Evolutionary conservation across 1,140 invertebrate species (phyloP), one percentile per base, ranked within the genome.

Genomic region (Holcopasites calliopsidis): DNA sequence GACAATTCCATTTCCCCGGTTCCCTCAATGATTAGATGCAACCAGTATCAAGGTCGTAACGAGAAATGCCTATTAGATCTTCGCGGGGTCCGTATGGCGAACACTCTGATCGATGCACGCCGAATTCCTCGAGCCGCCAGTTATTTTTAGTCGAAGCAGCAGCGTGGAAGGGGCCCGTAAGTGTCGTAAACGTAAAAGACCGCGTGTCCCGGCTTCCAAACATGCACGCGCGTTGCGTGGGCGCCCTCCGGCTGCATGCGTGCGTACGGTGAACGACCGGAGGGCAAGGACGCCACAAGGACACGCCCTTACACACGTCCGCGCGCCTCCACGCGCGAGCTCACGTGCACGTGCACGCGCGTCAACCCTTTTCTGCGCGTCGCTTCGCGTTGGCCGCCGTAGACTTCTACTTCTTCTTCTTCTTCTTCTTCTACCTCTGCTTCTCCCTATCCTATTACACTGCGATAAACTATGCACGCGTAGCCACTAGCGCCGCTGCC

Each of bases 271-370:
- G 85, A 90, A 90, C 84, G 90, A 91, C 87, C 87, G 86, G 79
- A 87, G 86, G 87, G 87, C 90, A 91, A 91, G 90, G 90, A 91
- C 90, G 90, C 82, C 83, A 87, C 89, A 91, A 91, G 89, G 90
- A 90, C 89, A 91, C 85, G 84, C 81, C 80, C 81, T 75, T 72
- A 75, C 76, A 82, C 69, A 52, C 64, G 77, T 77, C 69, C 66
- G 61, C 52, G 31, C 42, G 60, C 65, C 44, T 35, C 26, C 49
- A 68, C 55, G 40, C 35, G 60, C 50, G 47, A 66, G 68, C 55
- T 66, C 52, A 50, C 58, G 60, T 69, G 35, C 71, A 42, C 66
- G 60, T 33, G 35, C 50, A 40, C 73, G 64, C 73, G 73, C 58
- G 62, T 40, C 73, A 60, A 58, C 55, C 66, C 74, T 76, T 71